Percentiles rank a stretch among this genome's conserved stretches.
Evolutionary conservation across 2,113 vertebrate genomes (phyloP).

Genomic region (Tychaedon coryphoeus): DNA sequence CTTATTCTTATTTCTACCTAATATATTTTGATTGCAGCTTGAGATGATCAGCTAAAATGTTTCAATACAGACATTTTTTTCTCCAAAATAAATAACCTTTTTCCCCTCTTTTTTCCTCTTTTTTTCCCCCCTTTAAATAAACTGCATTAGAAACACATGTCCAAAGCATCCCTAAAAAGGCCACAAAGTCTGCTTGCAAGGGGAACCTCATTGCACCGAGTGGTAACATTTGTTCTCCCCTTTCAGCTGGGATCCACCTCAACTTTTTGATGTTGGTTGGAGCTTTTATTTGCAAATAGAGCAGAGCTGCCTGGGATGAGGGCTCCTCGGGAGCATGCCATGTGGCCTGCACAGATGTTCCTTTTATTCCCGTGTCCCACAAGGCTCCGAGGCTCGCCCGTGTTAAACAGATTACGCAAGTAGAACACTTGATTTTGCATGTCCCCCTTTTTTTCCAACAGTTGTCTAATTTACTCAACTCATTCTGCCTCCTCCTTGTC

Average conservation of each 20-base stretch:
- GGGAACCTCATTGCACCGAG: background rate
- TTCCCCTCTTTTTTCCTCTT: accelerated
- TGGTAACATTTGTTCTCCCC: conserved; percentile 34
- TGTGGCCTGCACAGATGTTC: conserved; percentile 29
- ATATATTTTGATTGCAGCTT: background rate
- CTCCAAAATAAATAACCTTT: background rate
- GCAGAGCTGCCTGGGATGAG: background rate
- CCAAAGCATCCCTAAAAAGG: background rate
- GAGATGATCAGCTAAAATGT: background rate
- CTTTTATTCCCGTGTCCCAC: conserved; percentile 38
- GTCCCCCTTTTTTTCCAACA: conserved; percentile 54
- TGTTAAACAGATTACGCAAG: conserved; percentile 65
- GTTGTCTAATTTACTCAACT: conserved; percentile 68
- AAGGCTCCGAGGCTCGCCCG: background rate
- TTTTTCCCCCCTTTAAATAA: background rate
- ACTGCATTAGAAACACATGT: background rate
- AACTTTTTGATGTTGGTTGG: conserved; percentile 15
- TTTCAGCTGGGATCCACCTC: conserved; percentile 27
- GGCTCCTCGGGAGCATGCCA: background rate
- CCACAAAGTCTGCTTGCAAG: background rate
- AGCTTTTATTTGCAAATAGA: conserved; percentile 39
- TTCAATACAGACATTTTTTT: background rate
- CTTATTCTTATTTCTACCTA: background rate
- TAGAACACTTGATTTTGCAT: conserved; percentile 33
- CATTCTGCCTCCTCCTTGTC: background rate